These are phyloP conservation scores for Strigamia crassipes DNA, from an alignment of 2,888 invertebrate species.

Conservation along the genomic window DNA sequence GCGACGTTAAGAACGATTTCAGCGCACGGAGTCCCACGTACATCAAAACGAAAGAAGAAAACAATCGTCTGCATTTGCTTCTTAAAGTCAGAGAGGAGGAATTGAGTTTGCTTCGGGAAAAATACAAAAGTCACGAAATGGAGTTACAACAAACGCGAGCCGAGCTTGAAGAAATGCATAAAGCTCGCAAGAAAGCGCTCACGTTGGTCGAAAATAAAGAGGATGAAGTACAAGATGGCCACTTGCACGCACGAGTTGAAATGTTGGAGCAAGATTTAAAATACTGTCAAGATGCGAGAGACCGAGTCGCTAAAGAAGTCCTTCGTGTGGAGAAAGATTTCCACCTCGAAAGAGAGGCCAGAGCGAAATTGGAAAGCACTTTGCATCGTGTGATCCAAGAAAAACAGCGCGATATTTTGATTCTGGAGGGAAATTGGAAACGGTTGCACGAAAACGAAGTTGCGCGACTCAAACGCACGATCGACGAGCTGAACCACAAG, in stretches of 20 bases:
- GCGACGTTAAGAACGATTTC: neutral
- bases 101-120: neutral
- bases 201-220: neutral
- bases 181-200: neutral
- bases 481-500: slow-evolving; percentile 24
- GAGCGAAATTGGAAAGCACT: slow-evolving; percentile 29
- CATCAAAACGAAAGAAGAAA: slow-evolving; percentile 25
- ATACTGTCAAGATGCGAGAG: slow-evolving; percentile 36
- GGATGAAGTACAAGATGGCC: neutral
- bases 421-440: slow-evolving; percentile 38
- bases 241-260: neutral
- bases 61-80: slow-evolving; percentile 1
- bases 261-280: slow-evolving; percentile 29
- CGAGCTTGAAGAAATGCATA: slow-evolving; percentile 9
- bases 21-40: neutral
- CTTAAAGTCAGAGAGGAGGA: slow-evolving; percentile 37
- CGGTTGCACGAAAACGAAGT: slow-evolving; percentile 14
- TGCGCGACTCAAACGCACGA: slow-evolving; percentile 16
- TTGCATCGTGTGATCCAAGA: slow-evolving; percentile 44
- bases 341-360: slow-evolving; percentile 20
- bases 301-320: slow-evolving; percentile 34
- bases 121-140: slow-evolving; percentile 43
- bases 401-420: slow-evolving; percentile 34
- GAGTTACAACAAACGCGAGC: neutral
- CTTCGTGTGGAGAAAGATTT: slow-evolving; percentile 43